phyloP scores from a whole-genome alignment of 37 sponge, comb jelly and placozoan species.

The Spongilla lacustris region DNA sequence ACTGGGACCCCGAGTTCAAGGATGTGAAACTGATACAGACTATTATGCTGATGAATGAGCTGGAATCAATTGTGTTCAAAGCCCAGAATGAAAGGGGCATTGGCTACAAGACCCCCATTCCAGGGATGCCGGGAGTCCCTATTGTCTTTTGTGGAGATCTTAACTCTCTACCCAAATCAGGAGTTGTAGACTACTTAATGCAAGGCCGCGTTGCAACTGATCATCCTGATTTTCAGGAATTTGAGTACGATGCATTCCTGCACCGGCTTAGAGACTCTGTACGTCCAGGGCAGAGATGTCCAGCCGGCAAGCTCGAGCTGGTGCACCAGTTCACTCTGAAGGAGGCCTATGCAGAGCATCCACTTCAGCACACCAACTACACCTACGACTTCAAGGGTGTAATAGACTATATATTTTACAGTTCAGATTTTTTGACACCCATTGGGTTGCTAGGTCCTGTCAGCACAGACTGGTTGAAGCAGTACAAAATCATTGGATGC shows the following conservation, averaged over 20 bases:
- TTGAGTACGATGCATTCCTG: conserved; percentile 85
- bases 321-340: conserved; percentile 85
- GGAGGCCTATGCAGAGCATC: conserved; percentile 63
- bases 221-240: conserved; percentile 81
- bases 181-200: conserved; percentile 87
- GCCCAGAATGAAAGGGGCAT: conserved; percentile 70
- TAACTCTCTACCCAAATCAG: conserved; percentile 96
- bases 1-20: conserved; percentile 97
- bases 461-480: conserved; percentile 86
- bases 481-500: conserved; percentile 88
- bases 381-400: conserved; percentile 96
- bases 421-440: conserved; percentile 67
- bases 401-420: conserved; percentile 94
- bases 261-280: conserved; percentile 54
- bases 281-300: conserved; percentile 37
- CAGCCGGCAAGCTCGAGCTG: conserved; percentile 67
- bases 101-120: conserved; percentile 46
- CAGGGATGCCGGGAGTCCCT: conserved; percentile 78
- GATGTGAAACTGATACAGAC: conserved; percentile 98
- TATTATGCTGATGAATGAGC: conserved; percentile 76
- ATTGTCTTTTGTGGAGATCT: conserved; percentile 90
- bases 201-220: conserved; percentile 70
- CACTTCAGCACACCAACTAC: conserved; percentile 87
- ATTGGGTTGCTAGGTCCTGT: conserved; percentile 80
- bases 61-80: conserved; percentile 57